These are phyloP conservation scores for Chouioia cunea DNA, from an alignment of 2,888 invertebrate genomes.

Conservation along the genomic window DNA sequence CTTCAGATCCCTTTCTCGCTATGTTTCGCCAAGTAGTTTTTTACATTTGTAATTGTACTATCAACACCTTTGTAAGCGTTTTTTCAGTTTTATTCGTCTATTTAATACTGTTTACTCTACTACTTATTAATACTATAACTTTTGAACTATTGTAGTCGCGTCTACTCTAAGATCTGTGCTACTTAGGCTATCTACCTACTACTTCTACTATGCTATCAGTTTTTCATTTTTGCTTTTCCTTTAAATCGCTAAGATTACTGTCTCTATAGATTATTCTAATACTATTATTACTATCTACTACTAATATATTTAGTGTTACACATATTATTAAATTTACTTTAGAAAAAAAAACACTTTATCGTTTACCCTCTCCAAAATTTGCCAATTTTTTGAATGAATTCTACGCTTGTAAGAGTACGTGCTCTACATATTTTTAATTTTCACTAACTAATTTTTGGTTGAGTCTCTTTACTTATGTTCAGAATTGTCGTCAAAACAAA, in stretches of 20 bases:
- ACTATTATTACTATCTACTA: conserved; percentile 45
- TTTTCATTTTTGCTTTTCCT: conserved; percentile 43
- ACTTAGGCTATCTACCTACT: conserved; percentile 47
- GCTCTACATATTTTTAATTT: conserved; percentile 41
- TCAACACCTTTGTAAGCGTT: conserved; percentile 47
- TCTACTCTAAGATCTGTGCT: conserved; percentile 47
- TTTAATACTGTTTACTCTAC: conserved; percentile 45
- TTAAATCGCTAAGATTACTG: conserved; percentile 45
- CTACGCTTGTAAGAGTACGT: conserved; percentile 43
- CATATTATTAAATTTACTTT: conserved; percentile 43
- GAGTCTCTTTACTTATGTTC: conserved; percentile 40
- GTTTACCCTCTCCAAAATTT: conserved; percentile 42
- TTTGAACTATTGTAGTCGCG: conserved; percentile 43
- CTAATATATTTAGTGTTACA: conserved; percentile 48
- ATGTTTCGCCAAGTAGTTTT: conserved; percentile 46
- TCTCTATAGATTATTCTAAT: conserved; percentile 44
- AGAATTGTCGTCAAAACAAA: conserved; percentile 44
- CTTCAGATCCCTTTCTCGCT: conserved; percentile 42
- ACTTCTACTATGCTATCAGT: conserved; percentile 52
- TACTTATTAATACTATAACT: conserved; percentile 46
- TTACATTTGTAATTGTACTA: conserved; percentile 48
- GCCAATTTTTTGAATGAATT: conserved; percentile 36
- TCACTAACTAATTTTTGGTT: conserved; percentile 34
- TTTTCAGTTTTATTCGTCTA: conserved; percentile 48
- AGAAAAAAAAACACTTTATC: conserved; percentile 34